Conservation (phyloP, 2,888 invertebrate genomes). For the Hyposoter didymator region DNA sequence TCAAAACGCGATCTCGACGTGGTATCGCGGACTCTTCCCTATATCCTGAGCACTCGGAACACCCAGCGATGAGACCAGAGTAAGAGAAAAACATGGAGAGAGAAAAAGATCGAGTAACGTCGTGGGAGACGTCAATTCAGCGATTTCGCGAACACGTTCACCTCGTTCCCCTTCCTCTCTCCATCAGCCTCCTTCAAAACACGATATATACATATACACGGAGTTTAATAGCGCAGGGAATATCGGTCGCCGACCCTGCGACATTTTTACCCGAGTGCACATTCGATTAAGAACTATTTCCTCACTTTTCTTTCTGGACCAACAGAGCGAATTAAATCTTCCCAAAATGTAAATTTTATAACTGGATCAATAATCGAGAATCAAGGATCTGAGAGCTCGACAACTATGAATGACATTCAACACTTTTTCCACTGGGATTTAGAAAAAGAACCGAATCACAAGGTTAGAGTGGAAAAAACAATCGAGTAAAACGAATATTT, state of each 20-base stretch:
- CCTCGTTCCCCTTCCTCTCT: conserved; percentile 4
- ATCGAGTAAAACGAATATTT: not conserved
- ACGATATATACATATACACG: conserved; percentile 25
- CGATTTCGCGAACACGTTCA: conserved; percentile 58
- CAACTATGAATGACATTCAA: not conserved
- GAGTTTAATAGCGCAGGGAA: conserved; percentile 27
- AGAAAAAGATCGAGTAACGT: conserved; percentile 48
- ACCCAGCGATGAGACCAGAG: conserved; percentile 36
- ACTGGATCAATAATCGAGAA: not conserved
- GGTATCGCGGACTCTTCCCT: conserved; percentile 66
- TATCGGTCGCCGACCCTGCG: conserved; percentile 43
- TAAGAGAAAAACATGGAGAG: conserved; percentile 1
- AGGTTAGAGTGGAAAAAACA: not conserved
- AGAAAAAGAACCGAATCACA: not conserved
- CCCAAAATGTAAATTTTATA: not conserved
- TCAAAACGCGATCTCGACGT: conserved; percentile 68
- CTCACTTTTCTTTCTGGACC: not conserved
- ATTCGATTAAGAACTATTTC: not conserved
- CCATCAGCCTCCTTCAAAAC: conserved; percentile 20
- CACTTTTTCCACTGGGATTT: conserved; percentile 1
- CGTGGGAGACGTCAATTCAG: conserved; percentile 61
- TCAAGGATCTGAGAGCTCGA: not conserved
- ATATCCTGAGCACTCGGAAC: conserved; percentile 50
- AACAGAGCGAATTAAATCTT: not conserved
- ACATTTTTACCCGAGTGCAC: conserved; percentile 41